These are phyloP conservation scores for Cricetomys ansorgei DNA, from an alignment of 2,113 vertebrate genomes.

Conservation along the genomic window DNA sequence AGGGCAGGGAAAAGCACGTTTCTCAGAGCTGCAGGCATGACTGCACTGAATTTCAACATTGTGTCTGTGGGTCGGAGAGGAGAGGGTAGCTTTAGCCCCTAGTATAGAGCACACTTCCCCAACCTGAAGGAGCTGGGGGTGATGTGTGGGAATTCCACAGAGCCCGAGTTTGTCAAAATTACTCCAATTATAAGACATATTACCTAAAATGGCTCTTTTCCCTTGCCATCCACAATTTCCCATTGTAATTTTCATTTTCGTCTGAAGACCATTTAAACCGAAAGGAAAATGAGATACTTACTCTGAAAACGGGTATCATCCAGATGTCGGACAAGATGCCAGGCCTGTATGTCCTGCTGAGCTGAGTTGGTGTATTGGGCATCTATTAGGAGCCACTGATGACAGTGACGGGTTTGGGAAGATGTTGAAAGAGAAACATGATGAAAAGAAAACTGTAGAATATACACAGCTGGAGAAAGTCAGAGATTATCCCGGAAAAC, in stretches of 20 bases:
- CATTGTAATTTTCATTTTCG: conserved; percentile 83
- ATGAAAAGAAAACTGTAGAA: conserved; percentile 84
- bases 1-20: background rate
- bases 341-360: conserved; percentile 80
- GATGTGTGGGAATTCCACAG: conserved; percentile 92
- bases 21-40: background rate
- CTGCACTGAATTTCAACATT: conserved; percentile 62
- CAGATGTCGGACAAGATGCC: conserved; percentile 83
- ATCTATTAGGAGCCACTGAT: conserved; percentile 86
- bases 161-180: conserved; percentile 94
- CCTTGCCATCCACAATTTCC: conserved; percentile 92
- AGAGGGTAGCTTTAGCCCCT: conserved; percentile 81
- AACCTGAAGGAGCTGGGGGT: conserved; percentile 81
- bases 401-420: background rate
- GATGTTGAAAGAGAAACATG: background rate
- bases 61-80: conserved; percentile 64
- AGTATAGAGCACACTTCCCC: conserved; percentile 77
- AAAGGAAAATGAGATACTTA: conserved; percentile 78
- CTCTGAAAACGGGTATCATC: conserved; percentile 79
- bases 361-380: conserved; percentile 85
- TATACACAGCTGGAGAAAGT: conserved; percentile 83
- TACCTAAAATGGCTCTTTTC: conserved; percentile 85
- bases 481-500: conserved; percentile 85
- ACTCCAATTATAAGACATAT: conserved; percentile 95
- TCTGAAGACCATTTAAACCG: conserved; percentile 79